A percentile compares a stretch with the other conserved stretches of the same genome.
Conservation (phyloP, 2,113 vertebrate species). For the Hipposideros armiger region DNA sequence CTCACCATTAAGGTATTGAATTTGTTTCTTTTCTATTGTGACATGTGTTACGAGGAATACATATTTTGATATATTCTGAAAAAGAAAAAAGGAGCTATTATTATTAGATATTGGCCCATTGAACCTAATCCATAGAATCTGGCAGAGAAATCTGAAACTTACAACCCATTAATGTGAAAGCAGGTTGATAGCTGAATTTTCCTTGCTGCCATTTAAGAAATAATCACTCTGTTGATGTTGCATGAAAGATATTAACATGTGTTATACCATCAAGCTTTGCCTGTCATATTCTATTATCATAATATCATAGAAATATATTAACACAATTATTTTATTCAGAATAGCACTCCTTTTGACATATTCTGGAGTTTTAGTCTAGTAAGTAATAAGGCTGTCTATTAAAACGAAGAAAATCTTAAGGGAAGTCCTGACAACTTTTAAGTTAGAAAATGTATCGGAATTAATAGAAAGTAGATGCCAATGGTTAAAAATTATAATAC, state of each 20-base stretch:
- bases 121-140: not conserved
- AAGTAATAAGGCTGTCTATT: conserved; percentile 10
- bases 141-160: conserved; percentile 37
- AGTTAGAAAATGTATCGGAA: conserved; percentile 41
- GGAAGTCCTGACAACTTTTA: conserved; percentile 56
- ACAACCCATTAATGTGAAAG: conserved; percentile 34
- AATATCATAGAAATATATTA: conserved; percentile 45
- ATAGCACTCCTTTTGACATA: conserved; percentile 29
- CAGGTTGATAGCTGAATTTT: conserved; percentile 14
- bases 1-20: not conserved
- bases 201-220: conserved; percentile 54
- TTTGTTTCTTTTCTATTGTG: not conserved
- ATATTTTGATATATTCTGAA: not conserved
- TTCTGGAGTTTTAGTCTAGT: conserved; percentile 25
- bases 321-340: conserved; percentile 37
- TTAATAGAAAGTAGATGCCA: not conserved
- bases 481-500: not conserved
- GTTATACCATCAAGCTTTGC: conserved; percentile 50
- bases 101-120: not conserved
- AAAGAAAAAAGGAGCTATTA: not conserved
- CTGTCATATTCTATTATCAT: conserved; percentile 52
- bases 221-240: conserved; percentile 53
- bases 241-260: conserved; percentile 19
- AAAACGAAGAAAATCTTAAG: not conserved
- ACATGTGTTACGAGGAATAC: not conserved